Percentiles rank a stretch among this genome's conserved stretches.
These are phyloP conservation scores for Typhlichthys subterraneus DNA, from an alignment of 2,797 vertebrate genomes.

Conservation along the genomic window DNA sequence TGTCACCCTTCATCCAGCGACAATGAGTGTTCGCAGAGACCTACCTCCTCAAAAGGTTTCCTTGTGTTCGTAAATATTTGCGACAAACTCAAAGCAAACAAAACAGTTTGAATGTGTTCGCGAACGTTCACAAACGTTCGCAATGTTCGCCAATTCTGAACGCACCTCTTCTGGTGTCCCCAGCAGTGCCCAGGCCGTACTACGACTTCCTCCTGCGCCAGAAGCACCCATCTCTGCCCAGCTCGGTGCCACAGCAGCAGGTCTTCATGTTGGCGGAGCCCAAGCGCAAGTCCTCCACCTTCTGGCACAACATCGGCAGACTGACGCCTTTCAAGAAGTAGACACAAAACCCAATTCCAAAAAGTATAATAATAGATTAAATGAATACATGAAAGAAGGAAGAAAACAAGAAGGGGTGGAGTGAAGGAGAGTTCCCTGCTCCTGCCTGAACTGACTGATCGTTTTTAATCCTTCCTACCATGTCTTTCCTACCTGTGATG, in stretches of 20 bases:
- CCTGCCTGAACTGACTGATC: slow-evolving; percentile 65
- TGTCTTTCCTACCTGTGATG: slow-evolving; percentile 44
- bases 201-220: slow-evolving; percentile 90
- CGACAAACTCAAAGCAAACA: too few relatives aligned
- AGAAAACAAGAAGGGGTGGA: slow-evolving; percentile 7
- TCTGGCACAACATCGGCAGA: slow-evolving; percentile 96
- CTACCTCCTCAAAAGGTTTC: too few relatives aligned
- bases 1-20: too few relatives aligned
- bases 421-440: slow-evolving; percentile 49
- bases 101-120: too few relatives aligned
- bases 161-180: not conserved
- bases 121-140: too few relatives aligned
- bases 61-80: too few relatives aligned
- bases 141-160: too few relatives aligned
- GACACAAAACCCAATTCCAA: slow-evolving; percentile 18
- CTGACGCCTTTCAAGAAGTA: slow-evolving; percentile 94
- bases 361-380: not conserved
- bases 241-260: slow-evolving; percentile 88
- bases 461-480: slow-evolving; percentile 45
- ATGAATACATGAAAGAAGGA: not conserved
- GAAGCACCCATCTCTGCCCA: slow-evolving; percentile 88
- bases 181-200: slow-evolving; percentile 88
- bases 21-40: too few relatives aligned
- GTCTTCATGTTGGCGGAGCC: slow-evolving; percentile 94
- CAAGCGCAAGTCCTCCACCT: slow-evolving; percentile 93